Base-by-base conservation (phyloP, 2,888 invertebrate genomes). In the Chydorus sphaericus region DNA sequence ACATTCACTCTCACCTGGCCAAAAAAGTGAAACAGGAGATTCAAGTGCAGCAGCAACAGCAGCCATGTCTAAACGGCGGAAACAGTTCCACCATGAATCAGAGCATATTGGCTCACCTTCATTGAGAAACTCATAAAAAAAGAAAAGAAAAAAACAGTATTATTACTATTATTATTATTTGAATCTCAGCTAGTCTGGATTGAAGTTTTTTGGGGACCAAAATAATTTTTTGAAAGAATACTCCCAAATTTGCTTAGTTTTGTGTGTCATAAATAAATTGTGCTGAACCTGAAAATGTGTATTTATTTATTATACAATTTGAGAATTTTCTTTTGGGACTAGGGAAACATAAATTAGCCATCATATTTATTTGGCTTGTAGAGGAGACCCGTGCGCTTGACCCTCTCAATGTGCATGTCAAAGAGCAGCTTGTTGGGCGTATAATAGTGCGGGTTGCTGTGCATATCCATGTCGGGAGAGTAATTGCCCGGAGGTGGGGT, bases 361-460 rank as follows among this genome's bases (percentile, higher is more conserved):
- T 56, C 56, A 33, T 56, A 56, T 36, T 56, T 56, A 50, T 60
- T 54, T 1, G 62, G 59, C 44, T 62, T 60, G 23, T 57, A 59
- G 10, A 59, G 39, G 29, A 59, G 57, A 30, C 59, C 57, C 28
- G 55, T 71, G 72, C 90, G 77, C 69, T 83, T 82, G 66, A 83
- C 71, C 67, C 89, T 76, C 65, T 87, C 85, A 67, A 86, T 73
- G 70, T 90, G 88, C 67, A 88, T 76, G 70, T 88, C 82, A 73
- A 85, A 88, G 65, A 92, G 72, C 66, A 91, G 71, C 73, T 87
- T 88, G 70, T 92, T 92, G 62, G 78, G 79, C 63, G 84, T 81
- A 68, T 83, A 90, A 68, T 90, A 92, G 69, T 83, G 84, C 29
- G 83, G 87, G 75, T 91, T 92, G 65, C 88, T 81, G 55, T 75